phyloP scores from a whole-genome alignment of 2,797 vertebrate species.

The Scleropages formosus region DNA sequence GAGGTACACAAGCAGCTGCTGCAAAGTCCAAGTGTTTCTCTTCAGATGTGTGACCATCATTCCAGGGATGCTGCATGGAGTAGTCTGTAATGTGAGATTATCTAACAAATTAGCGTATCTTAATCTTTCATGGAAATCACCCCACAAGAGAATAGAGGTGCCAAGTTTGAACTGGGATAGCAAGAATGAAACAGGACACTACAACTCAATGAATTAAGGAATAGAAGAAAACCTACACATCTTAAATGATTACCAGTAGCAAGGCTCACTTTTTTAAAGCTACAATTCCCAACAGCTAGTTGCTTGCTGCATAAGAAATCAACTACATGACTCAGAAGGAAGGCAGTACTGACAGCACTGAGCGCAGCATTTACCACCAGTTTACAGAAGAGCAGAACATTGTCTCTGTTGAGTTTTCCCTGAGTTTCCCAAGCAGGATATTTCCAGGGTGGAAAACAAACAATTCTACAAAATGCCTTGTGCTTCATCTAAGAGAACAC shows the following conservation, averaged over 20 bases:
- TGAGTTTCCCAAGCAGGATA: not conserved
- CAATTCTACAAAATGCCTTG: not conserved
- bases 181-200: constrained; percentile 42
- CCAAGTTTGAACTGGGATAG: constrained; percentile 46
- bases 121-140: constrained; percentile 65
- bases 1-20: constrained; percentile 54
- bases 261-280: not conserved
- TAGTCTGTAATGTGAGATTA: constrained; percentile 63
- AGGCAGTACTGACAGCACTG: not conserved
- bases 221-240: not conserved
- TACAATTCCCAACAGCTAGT: not conserved
- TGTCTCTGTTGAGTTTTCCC: not conserved
- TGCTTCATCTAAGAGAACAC: too few relatives aligned
- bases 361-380: not conserved
- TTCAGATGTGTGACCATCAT: constrained; percentile 9
- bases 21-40: constrained; percentile 46
- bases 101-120: constrained; percentile 69
- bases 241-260: not conserved
- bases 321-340: not conserved
- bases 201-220: constrained; percentile 19
- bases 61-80: constrained; percentile 50
- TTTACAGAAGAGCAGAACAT: not conserved
- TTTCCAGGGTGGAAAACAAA: not conserved
- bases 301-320: not conserved
- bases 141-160: constrained; percentile 38